phyloP scores from a whole-genome alignment of 2,113 vertebrate genomes.

The Hypanus sabinus region DNA sequence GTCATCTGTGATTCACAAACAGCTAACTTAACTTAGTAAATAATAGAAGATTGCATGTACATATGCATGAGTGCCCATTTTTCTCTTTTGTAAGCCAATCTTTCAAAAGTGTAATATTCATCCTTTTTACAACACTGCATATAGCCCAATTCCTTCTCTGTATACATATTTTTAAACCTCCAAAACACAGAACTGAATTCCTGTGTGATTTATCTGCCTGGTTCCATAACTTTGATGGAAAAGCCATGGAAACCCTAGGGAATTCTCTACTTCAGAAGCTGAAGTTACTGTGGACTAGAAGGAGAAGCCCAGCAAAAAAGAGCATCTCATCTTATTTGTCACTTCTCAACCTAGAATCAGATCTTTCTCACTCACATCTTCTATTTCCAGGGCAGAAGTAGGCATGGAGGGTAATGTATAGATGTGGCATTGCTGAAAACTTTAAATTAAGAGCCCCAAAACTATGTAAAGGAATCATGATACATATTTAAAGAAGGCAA shows the following conservation, averaged over 20 bases:
- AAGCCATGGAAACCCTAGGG: not conserved
- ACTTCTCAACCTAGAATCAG: not conserved
- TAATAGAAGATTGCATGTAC: conserved; percentile 11
- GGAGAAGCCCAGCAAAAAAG: not conserved
- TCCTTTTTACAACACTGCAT: not conserved
- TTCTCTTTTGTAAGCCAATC: not conserved
- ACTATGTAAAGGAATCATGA: too few species aligned
- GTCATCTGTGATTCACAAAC: conserved; percentile 44
- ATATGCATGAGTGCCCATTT: conserved; percentile 1
- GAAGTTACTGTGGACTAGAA: not conserved
- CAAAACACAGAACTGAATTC: not conserved
- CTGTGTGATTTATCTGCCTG: too few species aligned
- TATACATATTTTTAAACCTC: not conserved
- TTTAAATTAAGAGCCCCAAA: too few species aligned
- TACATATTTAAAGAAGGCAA: too few species aligned
- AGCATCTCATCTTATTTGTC: not conserved
- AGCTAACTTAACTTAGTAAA: conserved; percentile 39
- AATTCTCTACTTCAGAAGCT: not conserved
- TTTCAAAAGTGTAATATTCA: conserved; percentile 5
- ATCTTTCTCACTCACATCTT: not conserved
- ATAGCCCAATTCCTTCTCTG: not conserved
- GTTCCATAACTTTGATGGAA: not conserved
- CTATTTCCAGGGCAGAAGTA: not conserved
- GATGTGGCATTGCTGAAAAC: too few species aligned
- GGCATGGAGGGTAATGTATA: too few species aligned